phyloP scores from a whole-genome alignment of 1,140 invertebrate genomes.

The Drosophila nasuta region DNA sequence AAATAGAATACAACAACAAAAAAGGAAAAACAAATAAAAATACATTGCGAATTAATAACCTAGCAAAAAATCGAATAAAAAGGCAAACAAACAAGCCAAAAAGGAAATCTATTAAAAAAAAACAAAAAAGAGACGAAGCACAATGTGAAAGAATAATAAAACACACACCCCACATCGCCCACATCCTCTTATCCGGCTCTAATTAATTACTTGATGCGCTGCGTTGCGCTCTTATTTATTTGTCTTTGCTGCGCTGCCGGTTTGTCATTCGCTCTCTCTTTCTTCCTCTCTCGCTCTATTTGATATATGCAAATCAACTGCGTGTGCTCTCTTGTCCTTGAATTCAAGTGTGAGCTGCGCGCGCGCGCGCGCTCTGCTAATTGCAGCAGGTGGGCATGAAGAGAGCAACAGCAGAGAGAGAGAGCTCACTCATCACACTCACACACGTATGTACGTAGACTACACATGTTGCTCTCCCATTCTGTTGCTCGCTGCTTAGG shows the following conservation, averaged over 20 bases:
- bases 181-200: not conserved
- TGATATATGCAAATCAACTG: conserved; percentile 7
- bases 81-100: conserved; percentile 22
- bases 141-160: conserved; percentile 1
- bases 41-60: conserved; percentile 37
- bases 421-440: not conserved
- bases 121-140: not conserved
- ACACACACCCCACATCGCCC: not conserved
- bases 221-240: not conserved
- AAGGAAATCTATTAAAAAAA: conserved; percentile 10
- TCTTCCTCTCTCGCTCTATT: not conserved
- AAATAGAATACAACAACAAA: conserved; percentile 16
- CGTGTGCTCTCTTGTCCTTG: conserved; percentile 11
- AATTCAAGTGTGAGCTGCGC: conserved; percentile 7
- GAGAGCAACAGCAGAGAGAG: not conserved
- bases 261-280: not conserved
- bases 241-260: conserved; percentile 1
- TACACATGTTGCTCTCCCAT: not conserved
- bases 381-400: conserved; percentile 9
- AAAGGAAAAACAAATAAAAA: conserved; percentile 10
- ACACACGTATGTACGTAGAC: not conserved
- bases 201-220: conserved; percentile 6
- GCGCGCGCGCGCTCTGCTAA: conserved; percentile 17
- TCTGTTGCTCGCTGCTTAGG: not conserved
- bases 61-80: conserved; percentile 7